Base-by-base conservation (phyloP, 2,113 vertebrate genomes). In the Corythaeola cristata region DNA sequence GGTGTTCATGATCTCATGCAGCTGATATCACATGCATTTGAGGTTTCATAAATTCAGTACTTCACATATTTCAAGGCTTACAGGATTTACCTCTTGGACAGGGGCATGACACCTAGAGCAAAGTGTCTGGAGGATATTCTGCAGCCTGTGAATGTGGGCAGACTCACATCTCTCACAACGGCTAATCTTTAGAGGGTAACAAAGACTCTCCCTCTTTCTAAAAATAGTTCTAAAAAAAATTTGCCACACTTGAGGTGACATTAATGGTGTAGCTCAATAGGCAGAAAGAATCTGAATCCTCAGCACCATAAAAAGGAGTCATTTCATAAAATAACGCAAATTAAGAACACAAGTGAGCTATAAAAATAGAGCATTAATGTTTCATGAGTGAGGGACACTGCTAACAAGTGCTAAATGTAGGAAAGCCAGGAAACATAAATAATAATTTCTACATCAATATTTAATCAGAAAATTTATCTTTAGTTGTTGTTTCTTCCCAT, bases 311-410 rank as follows among this genome's bases (percentile, higher is more conserved):
- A 92, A 94, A 89, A 94, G 30, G 52, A 94, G 19, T 55, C 12
- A 77, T 92, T 91, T 90, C 52, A 84, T 94, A 86, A 95, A 95
- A 91, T 83, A 96, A 80, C 62, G 95, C 72, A 88, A 64, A 92
- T 95, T 81, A 94, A 69, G 71, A 90, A 62, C 45, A 94, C 71
- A 93, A 96, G 63, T 49, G 88, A 95, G 62, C 66, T 89, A 79
- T 95, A 95, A 96, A 97, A 96, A 88, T 49, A 96, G 53, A 85
- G n/a, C 90, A 84, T 95, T 96, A 97, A 95, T 97, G 24, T 96
- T 97, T 97, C 79, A 90, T 97, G 86, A 94, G 67, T 78, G 95
- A 97, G 82, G 83, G 87, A 93, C 86, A 94, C 52, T 90, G 77
- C 58, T 96, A 96, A 96, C 87, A 95, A 93, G 59, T 96, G 50